Conservation (phyloP, 2,888 invertebrate species). For the Hylaea fasciaria region DNA sequence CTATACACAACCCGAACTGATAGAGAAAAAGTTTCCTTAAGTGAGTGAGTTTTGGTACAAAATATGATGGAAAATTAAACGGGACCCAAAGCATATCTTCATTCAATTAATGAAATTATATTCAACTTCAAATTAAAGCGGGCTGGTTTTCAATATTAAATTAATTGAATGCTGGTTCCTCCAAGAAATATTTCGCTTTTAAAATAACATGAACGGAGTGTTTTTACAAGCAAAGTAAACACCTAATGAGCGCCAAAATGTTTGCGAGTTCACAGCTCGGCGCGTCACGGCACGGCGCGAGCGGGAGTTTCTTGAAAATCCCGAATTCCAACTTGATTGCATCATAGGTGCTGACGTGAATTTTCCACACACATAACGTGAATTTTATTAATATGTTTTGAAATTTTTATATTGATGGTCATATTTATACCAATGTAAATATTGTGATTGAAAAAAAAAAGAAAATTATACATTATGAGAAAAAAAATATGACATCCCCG, state of each 20-base stretch:
- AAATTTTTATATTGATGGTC: too few species aligned
- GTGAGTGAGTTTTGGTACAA: too few species aligned
- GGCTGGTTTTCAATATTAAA: slow-evolving; percentile 9
- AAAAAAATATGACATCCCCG: too few species aligned
- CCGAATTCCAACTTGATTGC: slow-evolving; percentile 48
- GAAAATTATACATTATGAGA: too few species aligned
- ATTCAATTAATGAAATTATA: slow-evolving; percentile 8
- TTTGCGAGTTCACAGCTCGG: slow-evolving; percentile 72
- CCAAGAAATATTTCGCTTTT: slow-evolving; percentile 34
- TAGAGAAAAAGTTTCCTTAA: too few species aligned
- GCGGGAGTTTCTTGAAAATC: slow-evolving; percentile 38
- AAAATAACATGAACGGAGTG: slow-evolving; percentile 41
- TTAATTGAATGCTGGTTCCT: slow-evolving; percentile 8
- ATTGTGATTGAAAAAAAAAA: too few species aligned
- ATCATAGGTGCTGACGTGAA: slow-evolving; percentile 39
- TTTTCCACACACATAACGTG: slow-evolving; percentile 42
- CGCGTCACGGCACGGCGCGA: slow-evolving; percentile 37
- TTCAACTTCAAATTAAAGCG: slow-evolving; percentile 1
- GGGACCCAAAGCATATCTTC: too few species aligned
- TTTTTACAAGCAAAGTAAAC: slow-evolving; percentile 76
- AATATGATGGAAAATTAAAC: too few species aligned
- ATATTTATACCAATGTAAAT: too few species aligned
- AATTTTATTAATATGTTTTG: too few species aligned
- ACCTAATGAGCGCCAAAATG: slow-evolving; percentile 77
- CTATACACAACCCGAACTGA: too few species aligned